phyloP scores from a whole-genome alignment of 1,140 invertebrate species.

The Psilanteris sp. region DNA sequence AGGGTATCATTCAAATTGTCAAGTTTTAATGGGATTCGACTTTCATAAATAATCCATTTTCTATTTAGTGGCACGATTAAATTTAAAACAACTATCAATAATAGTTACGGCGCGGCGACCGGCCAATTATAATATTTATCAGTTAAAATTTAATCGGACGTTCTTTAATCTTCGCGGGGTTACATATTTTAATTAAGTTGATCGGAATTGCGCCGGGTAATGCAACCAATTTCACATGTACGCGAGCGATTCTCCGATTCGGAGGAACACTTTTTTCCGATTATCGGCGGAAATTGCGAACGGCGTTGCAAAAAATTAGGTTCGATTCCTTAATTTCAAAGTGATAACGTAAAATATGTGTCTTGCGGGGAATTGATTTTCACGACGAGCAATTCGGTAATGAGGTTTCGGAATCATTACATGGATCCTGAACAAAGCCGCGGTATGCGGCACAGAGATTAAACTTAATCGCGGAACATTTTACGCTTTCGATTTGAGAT shows the following conservation, averaged over 20 bases:
- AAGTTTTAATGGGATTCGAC: conserved; percentile 60
- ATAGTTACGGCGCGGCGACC: background rate
- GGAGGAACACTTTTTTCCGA: conserved; percentile 22
- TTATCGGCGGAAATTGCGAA: conserved; percentile 18
- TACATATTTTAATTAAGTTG: conserved; percentile 47
- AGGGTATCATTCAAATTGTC: conserved; percentile 59
- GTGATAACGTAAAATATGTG: conserved; percentile 56
- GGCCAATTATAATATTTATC: conserved; percentile 28
- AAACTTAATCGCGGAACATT: conserved; percentile 75
- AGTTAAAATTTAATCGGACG: conserved; percentile 24
- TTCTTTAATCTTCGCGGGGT: conserved; percentile 27
- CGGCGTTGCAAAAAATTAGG: conserved; percentile 25
- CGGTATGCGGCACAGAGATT: conserved; percentile 69
- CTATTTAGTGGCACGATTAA: conserved; percentile 33
- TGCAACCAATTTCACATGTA: conserved; percentile 28
- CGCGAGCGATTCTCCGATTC: background rate
- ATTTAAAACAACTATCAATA: conserved; percentile 28
- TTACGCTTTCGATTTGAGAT: conserved; percentile 59
- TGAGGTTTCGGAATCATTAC: conserved; percentile 73
- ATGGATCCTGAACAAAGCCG: conserved; percentile 64
- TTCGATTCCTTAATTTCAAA: conserved; percentile 49
- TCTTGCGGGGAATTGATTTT: conserved; percentile 56
- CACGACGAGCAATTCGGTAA: conserved; percentile 60
- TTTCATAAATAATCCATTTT: conserved; percentile 43
- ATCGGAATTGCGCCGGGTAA: conserved; percentile 11